Percentiles rank a stretch among this genome's conserved stretches.
phyloP scores from a whole-genome alignment of 2,797 vertebrate genomes.

The Pangasius sanitwongsei region DNA sequence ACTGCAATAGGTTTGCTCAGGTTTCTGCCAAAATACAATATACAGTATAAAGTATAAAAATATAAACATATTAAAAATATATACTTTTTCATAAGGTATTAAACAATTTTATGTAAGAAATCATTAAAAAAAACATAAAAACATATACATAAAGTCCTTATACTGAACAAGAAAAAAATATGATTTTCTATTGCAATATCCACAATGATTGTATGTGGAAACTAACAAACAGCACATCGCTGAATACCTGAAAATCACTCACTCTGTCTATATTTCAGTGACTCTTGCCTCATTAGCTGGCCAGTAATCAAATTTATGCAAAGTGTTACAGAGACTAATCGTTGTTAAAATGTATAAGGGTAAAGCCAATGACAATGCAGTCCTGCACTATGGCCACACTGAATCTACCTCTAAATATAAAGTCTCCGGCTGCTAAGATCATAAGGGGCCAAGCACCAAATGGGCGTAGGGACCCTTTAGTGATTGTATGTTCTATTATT shows the following conservation, averaged over 20 bases:
- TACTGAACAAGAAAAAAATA: background rate
- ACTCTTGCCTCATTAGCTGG: background rate
- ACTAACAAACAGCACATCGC: background rate
- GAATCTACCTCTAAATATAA: background rate
- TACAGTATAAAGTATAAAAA: background rate
- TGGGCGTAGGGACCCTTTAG: background rate
- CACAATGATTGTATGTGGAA: background rate
- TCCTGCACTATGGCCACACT: background rate
- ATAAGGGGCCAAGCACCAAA: background rate
- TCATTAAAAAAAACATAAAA: background rate
- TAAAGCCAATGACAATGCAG: background rate
- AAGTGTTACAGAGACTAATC: background rate
- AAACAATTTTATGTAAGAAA: background rate
- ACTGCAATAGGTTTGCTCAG: conserved; percentile 95
- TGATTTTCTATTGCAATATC: background rate
- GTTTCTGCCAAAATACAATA: conserved; percentile 77
- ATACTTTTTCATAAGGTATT: background rate
- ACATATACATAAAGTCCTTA: background rate
- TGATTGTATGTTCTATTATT: background rate
- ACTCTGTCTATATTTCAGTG: background rate
- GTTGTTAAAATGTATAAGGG: background rate
- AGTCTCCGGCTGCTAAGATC: background rate
- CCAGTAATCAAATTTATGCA: background rate
- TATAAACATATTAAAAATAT: background rate
- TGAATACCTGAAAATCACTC: background rate